Evolutionary conservation across 2,797 vertebrate species (phyloP).

Genomic region (Pyrocephalus nanus): DNA sequence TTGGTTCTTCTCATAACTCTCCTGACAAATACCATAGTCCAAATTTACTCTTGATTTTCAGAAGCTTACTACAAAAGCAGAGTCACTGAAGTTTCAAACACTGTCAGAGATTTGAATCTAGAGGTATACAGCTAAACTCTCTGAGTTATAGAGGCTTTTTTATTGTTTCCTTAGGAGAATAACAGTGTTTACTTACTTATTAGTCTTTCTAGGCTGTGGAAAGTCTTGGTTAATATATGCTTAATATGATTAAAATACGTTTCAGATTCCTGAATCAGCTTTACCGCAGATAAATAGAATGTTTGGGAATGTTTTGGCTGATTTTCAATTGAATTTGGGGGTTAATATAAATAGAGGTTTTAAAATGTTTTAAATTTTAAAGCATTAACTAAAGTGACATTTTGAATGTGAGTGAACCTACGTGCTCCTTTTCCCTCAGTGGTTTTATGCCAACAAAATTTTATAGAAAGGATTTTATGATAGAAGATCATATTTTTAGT

Average conservation of each 20-base stretch:
- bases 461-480: not conserved
- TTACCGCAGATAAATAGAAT: not conserved
- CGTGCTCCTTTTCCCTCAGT: not conserved
- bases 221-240: not conserved
- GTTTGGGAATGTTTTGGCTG: not conserved
- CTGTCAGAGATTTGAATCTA: not conserved
- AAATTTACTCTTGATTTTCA: not conserved
- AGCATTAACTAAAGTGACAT: not conserved
- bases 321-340: not conserved
- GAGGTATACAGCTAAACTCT: not conserved
- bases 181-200: not conserved
- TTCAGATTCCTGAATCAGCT: not conserved
- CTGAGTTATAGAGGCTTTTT: not conserved
- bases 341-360: not conserved
- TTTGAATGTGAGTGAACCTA: not conserved
- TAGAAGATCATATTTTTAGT: not conserved
- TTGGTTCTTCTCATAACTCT: not conserved
- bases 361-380: not conserved
- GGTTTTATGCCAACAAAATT: not conserved
- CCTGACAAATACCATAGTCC: not conserved
- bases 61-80: not conserved
- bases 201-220: not conserved
- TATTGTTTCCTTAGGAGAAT: not conserved
- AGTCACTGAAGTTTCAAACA: not conserved
- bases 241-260: no score